Conservation (phyloP, 2,113 vertebrate genomes). For the Ovis canadensis region DNA sequence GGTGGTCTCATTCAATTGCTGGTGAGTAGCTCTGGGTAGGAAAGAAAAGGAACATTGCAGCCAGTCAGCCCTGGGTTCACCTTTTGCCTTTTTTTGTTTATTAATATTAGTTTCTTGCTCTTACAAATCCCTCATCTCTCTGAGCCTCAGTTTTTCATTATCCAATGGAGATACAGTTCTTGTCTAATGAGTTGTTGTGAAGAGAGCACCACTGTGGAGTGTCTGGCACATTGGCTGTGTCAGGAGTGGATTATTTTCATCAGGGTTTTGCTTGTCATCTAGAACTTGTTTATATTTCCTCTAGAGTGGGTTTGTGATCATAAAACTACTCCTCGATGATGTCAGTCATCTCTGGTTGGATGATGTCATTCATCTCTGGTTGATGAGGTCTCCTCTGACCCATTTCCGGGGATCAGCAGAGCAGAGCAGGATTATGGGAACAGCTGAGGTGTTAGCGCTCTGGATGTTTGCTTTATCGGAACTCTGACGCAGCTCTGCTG, state of each 20-base stretch:
- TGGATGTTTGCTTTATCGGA: neutral
- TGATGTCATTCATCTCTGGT: neutral
- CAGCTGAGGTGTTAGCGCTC: fast-evolving
- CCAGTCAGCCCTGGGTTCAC: neutral
- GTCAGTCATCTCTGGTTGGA: neutral
- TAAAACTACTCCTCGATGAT: neutral
- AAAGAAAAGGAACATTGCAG: neutral
- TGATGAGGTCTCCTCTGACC: neutral
- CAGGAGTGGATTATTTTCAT: neutral
- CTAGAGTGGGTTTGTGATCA: neutral
- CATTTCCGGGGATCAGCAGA: neutral
- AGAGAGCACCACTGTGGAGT: neutral
- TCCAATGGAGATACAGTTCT: neutral
- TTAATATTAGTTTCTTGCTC: neutral
- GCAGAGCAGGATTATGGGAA: neutral
- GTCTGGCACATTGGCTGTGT: neutral
- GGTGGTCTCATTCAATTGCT: neutral
- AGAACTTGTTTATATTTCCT: neutral
- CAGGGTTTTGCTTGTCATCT: neutral
- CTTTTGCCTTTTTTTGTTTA: neutral
- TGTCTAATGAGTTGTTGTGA: neutral
- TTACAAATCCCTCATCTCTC: neutral
- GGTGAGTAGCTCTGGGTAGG: neutral
- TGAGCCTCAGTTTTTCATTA: neutral
- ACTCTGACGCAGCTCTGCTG: neutral